Evolutionary conservation across 2,888 invertebrate species (phyloP), one percentile per base, ranked within the genome.

Genomic region (Aethes cnicana): DNA sequence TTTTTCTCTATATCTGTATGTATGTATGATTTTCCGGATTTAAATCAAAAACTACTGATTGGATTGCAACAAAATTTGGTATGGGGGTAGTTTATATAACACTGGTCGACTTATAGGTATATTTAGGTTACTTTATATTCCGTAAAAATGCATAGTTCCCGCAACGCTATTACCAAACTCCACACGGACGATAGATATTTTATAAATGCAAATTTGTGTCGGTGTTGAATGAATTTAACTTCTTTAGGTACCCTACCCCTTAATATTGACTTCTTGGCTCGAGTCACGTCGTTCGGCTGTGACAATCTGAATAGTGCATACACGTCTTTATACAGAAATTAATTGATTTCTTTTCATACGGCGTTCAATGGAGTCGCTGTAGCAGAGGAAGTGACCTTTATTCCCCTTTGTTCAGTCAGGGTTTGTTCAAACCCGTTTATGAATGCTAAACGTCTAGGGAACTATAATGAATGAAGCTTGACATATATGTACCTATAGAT

Each of bases 341-440:
- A 73, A 76, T 74, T 72, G 69, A 80, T 74, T 77, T 73, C 72
- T 72, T 80, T 79, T 75, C 54, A 68, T 65, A 65, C 61, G 58
- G 37, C 9, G 37, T 55, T 64, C 57, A 74, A 77, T 75, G 68
- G 64, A 60, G 62, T 61, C 62, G 68, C 66, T 66, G 62, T 64
- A 59, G 62, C 54, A 69, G 69, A 74, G 72, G 70, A 68, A 61
- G 60, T 73, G 72, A 73, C 66, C 64, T 66, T 66, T 64, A 66
- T 68, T 58, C 53, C 56, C 54, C 12, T 53, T 36, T 54, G 41
- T 50, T 39, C 39, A 41, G 36, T 39, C 39, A 41, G 36, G 21
- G 46, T 37, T 26, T 43, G 46, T 35, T 20, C 30, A 39, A 16
- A 44, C 39, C 14, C 28, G 39, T 41, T 47, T 28, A 26, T 47